Evolutionary conservation across 2,888 invertebrate genomes (phyloP).

Genomic region (Elgonia sp.): DNA sequence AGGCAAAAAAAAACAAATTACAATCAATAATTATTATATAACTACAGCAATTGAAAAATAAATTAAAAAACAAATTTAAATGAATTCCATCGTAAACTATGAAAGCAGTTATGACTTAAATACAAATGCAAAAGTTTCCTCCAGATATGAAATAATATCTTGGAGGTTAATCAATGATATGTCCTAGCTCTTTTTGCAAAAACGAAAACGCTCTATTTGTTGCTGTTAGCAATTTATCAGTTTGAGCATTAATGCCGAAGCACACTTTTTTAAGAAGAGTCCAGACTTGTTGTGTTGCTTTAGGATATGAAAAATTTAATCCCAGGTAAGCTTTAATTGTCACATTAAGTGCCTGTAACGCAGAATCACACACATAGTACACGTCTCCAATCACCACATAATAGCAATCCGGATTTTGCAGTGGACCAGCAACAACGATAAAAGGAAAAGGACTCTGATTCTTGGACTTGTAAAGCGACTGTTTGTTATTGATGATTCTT

Average conservation of each 20-base stretch:
- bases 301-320: constrained; percentile 20
- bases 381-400: not conserved
- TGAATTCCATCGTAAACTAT: no score
- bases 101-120: no score
- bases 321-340: constrained; percentile 28
- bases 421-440: constrained; percentile 27
- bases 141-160: not conserved
- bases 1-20: no score
- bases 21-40: no score
- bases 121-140: no score
- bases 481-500: not conserved
- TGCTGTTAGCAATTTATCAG: constrained; percentile 28
- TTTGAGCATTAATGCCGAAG: not conserved
- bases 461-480: not conserved
- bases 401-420: not conserved
- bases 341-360: constrained; percentile 10
- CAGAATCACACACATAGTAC: constrained; percentile 4
- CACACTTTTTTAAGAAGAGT: constrained; percentile 14
- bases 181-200: constrained; percentile 22
- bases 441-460: constrained; percentile 6
- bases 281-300: constrained; percentile 36
- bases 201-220: constrained; percentile 33
- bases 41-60: no score
- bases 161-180: not conserved
- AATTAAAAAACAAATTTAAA: no score